A percentile compares a stretch with the other conserved stretches of the same genome.
phyloP scores from a whole-genome alignment of 2,888 invertebrate genomes.

The Kuschelorhynchus macadamiae region DNA sequence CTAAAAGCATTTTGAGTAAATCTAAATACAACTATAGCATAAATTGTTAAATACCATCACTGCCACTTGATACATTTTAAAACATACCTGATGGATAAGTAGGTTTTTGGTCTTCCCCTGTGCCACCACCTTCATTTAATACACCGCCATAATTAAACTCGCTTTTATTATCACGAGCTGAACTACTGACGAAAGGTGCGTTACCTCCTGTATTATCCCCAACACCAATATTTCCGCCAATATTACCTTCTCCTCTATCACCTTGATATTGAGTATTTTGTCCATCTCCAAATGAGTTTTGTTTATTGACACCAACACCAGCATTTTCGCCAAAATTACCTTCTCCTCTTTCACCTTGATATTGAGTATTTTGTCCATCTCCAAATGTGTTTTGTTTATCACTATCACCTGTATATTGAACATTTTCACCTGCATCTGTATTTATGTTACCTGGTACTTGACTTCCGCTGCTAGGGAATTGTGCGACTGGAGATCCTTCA shows the following conservation, averaged over 20 bases:
- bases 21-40: too few relatives aligned
- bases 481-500: background rate
- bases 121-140: background rate
- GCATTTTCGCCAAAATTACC: background rate
- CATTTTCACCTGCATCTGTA: background rate
- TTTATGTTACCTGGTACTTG: background rate
- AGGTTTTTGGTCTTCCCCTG: too few relatives aligned
- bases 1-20: too few relatives aligned
- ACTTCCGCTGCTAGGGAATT: constrained; percentile 2
- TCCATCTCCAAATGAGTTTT: too few relatives aligned
- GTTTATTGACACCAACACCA: too few relatives aligned
- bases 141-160: background rate
- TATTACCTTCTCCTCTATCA: background rate
- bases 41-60: background rate
- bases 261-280: too few relatives aligned
- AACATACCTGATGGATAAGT: constrained; percentile 8
- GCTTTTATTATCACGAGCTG: background rate
- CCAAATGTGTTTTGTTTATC: background rate
- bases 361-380: background rate
- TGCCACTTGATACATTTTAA: background rate
- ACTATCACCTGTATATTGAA: constrained; percentile 1
- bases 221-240: constrained; percentile 5
- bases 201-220: constrained; percentile 5
- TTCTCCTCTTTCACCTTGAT: background rate
- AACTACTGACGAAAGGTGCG: background rate